These are phyloP conservation scores for Aethes cnicana DNA, from an alignment of 2,888 invertebrate genomes.

Conservation along the genomic window DNA sequence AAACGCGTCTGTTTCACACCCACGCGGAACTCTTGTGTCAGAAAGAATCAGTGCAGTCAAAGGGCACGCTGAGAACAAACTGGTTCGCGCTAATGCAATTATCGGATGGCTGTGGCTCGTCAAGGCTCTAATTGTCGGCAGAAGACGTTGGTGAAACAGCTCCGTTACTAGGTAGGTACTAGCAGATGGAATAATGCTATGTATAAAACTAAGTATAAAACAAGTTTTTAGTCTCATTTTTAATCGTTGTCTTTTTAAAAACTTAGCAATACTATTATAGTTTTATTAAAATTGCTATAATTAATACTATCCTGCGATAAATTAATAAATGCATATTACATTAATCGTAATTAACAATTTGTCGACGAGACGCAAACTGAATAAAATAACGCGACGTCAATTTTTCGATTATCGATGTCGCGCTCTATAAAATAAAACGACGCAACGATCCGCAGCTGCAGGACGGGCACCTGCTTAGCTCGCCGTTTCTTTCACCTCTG, in stretches of 20 bases:
- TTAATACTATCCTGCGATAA: neutral
- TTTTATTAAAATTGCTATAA: too few species aligned
- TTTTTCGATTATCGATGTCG: conserved; percentile 10
- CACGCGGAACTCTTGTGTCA: conserved; percentile 37
- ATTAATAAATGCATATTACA: conserved; percentile 6
- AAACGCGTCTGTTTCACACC: conserved; percentile 20
- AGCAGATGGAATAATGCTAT: too few species aligned
- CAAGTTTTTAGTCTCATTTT: conserved; percentile 1
- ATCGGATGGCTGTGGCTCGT: conserved; percentile 49
- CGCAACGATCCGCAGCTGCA: conserved; percentile 49
- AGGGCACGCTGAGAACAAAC: conserved; percentile 54
- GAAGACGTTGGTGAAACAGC: conserved; percentile 15
- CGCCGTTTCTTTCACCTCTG: conserved; percentile 62
- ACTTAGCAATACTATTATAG: too few species aligned
- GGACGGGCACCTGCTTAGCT: conserved; percentile 58
- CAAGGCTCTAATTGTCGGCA: conserved; percentile 50
- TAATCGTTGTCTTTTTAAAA: neutral
- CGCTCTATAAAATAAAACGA: conserved; percentile 32
- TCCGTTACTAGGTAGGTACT: too few species aligned
- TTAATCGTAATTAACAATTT: neutral
- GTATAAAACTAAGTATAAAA: too few species aligned
- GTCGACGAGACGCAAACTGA: neutral
- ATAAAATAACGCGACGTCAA: conserved; percentile 2
- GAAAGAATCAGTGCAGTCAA: conserved; percentile 61
- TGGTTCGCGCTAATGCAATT: conserved; percentile 67